Percentiles rank a stretch among this genome's conserved stretches.
phyloP scores from a whole-genome alignment of 2,113 vertebrate species.

The Archocentrus centrarchus region DNA sequence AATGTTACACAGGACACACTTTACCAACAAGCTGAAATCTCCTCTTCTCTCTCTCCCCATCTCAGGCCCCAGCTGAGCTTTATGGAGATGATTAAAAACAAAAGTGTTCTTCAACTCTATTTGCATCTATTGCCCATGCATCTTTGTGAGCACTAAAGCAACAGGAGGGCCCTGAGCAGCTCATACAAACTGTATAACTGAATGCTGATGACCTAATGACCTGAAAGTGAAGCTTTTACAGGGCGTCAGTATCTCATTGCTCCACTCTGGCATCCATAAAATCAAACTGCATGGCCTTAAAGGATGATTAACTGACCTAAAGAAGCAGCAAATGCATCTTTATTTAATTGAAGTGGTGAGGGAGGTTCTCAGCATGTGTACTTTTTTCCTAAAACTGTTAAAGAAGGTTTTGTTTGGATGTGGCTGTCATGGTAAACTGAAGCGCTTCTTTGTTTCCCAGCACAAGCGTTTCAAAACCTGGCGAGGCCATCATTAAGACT shows the following conservation, averaged over 20 bases:
- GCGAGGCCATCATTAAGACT: background rate
- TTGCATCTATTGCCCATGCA: constrained; percentile 21
- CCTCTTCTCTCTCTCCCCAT: constrained; percentile 5
- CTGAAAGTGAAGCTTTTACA: background rate
- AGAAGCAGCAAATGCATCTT: background rate
- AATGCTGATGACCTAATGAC: constrained; percentile 3
- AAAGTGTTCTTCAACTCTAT: constrained; percentile 41
- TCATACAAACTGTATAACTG: constrained; percentile 34
- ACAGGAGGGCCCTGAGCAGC: constrained; percentile 18
- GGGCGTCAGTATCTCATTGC: background rate
- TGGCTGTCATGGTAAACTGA: background rate
- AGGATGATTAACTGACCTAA: background rate
- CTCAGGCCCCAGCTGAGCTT: constrained; percentile 62
- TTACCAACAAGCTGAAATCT: background rate
- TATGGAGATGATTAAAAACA: constrained; percentile 61
- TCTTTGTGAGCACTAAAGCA: constrained; percentile 14
- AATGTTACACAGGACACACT: constrained; percentile 2
- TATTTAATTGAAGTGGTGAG: background rate
- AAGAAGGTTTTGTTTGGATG: background rate
- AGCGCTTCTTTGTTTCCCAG: background rate
- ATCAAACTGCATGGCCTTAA: too few species aligned
- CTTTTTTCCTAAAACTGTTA: background rate
- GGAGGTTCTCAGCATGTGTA: background rate
- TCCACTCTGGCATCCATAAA: background rate
- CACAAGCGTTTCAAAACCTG: background rate